Evolutionary conservation across 2,113 vertebrate genomes (phyloP).

Genomic region (Lepus timidus): DNA sequence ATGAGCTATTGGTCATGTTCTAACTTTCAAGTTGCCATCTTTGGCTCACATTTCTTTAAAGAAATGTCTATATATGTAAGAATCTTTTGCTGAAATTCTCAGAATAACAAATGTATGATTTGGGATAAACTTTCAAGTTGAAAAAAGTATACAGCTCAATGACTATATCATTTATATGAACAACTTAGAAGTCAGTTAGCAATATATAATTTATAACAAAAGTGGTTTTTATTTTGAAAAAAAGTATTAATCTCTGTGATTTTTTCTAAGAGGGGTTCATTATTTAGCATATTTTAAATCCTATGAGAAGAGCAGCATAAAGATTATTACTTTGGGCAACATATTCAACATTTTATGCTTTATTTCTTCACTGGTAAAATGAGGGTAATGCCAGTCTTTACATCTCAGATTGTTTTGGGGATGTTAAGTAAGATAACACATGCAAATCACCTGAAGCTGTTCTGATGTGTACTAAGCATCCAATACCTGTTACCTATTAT

Average conservation of each 20-base stretch:
- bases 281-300: background rate
- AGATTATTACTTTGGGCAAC: background rate
- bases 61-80: background rate
- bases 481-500: background rate
- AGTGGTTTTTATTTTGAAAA: background rate
- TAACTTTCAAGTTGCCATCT: background rate
- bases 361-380: conserved; percentile 3
- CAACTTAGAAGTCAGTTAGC: background rate
- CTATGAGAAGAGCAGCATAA: background rate
- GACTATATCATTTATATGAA: background rate
- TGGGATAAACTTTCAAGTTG: background rate
- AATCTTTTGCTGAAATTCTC: background rate
- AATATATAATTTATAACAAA: background rate
- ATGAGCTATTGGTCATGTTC: background rate
- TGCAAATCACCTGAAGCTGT: background rate
- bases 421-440: background rate
- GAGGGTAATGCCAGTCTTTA: background rate
- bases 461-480: background rate
- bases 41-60: background rate
- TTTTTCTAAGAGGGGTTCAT: background rate
- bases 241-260: background rate
- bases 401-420: background rate
- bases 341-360: background rate
- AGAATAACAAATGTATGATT: background rate
- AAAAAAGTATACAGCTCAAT: background rate